Evolutionary conservation across 1,140 invertebrate species (phyloP).

Genomic region (Ostrea denselamellosa): DNA sequence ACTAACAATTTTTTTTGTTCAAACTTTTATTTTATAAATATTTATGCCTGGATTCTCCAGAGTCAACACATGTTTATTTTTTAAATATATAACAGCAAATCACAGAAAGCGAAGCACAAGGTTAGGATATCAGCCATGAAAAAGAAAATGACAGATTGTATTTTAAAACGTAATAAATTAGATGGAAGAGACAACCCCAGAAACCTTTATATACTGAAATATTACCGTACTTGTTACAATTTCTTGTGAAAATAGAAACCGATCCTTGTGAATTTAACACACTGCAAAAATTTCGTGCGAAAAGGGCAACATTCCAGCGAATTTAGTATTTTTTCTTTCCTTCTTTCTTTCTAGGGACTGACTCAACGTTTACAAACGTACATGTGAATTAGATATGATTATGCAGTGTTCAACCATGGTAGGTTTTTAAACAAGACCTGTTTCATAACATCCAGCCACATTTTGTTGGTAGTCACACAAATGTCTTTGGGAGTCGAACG

Average conservation of each 20-base stretch:
- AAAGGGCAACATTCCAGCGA: too few relatives aligned
- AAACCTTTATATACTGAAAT: too few relatives aligned
- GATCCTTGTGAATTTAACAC: too few relatives aligned
- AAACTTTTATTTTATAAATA: background rate
- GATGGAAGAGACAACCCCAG: too few relatives aligned
- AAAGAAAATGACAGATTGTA: background rate
- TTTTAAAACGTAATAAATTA: background rate
- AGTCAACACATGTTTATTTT: background rate
- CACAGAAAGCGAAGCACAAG: background rate
- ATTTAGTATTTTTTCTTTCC: too few relatives aligned
- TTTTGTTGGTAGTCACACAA: conserved; percentile 57
- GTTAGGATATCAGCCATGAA: background rate
- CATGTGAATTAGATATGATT: background rate
- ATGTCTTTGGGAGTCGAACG: conserved; percentile 46
- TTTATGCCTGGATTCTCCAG: background rate
- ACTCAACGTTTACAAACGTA: background rate
- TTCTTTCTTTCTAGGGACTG: background rate
- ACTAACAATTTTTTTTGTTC: too few relatives aligned
- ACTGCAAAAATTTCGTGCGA: too few relatives aligned
- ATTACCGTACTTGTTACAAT: too few relatives aligned
- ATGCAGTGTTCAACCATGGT: conserved; percentile 10
- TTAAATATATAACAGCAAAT: background rate
- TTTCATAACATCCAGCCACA: conserved; percentile 56
- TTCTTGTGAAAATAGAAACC: too few relatives aligned
- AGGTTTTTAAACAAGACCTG: background rate